These are phyloP conservation scores for Spialia ferax DNA, from an alignment of 2,888 invertebrate species.

Conservation along the genomic window DNA sequence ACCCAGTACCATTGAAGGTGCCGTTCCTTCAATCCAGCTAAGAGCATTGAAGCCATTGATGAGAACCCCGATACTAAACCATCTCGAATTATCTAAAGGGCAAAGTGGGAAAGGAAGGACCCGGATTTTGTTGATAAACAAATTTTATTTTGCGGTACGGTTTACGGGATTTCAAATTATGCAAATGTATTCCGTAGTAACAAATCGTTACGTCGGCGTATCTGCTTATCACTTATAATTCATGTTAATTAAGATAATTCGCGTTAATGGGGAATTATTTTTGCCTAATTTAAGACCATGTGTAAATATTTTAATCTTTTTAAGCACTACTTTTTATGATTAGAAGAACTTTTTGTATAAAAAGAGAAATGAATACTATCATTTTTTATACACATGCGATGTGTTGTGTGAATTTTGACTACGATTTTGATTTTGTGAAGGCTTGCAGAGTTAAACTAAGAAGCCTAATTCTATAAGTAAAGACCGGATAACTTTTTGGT, in stretches of 20 bases:
- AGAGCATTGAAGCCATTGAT: slow-evolving; percentile 16
- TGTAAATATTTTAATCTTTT: neutral
- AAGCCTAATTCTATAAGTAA: no score
- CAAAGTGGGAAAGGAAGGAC: slow-evolving; percentile 12
- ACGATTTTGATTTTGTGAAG: no score
- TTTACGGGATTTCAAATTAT: slow-evolving; percentile 2
- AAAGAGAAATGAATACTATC: no score
- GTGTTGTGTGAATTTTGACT: no score
- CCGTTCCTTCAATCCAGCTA: slow-evolving; percentile 22
- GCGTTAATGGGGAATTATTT: slow-evolving; percentile 3
- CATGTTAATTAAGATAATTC: slow-evolving; percentile 3
- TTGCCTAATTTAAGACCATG: neutral
- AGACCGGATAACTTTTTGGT: no score
- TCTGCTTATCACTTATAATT: slow-evolving; percentile 7
- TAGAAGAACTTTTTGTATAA: no score
- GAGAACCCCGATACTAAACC: slow-evolving; percentile 26
- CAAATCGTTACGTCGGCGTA: slow-evolving; percentile 7
- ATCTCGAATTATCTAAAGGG: slow-evolving; percentile 32
- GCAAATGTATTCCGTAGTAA: slow-evolving; percentile 9
- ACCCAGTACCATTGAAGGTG: neutral
- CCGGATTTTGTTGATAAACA: slow-evolving; percentile 1
- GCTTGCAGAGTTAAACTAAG: no score
- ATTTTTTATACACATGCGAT: no score
- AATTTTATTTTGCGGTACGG: slow-evolving; percentile 1
- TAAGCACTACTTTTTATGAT: neutral